Base-by-base conservation (phyloP, 2,888 invertebrate species). In the Drosophila kambysellisi region DNA sequence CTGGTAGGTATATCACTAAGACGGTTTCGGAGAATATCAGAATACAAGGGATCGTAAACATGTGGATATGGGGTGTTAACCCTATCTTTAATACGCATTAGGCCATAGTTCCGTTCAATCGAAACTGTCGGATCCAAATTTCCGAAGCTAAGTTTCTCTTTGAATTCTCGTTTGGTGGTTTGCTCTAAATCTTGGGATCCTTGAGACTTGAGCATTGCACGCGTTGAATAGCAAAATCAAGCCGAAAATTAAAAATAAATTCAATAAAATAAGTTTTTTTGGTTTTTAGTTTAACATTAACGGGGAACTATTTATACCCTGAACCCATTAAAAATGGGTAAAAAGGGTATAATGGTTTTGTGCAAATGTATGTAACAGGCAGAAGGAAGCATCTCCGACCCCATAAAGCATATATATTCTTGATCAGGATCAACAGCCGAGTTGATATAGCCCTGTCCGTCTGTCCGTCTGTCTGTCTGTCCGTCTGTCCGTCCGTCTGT, bases 61-160 rank as follows among this genome's bases (percentile, higher is more conserved):
- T n/a, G 25, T 17, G 74, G 65, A 58, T 20, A 72, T 11, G 77
- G 77, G 9, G 74, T 75, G 15, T 11, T 15, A 33, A 17, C n/a
- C 1, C 30, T 56, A 5, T n/a, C 35, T 5, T 12, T 9, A 4
- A 57, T 15, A 0, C 37, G 33, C 33, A 72, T 48, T 17, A 77
- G 29, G 0, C 74, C 77, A 54, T 77, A 72, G 0, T 75, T 50
- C 1, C 65, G 74, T 20, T n/a, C 2, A 17, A 15, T 11, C n/a
- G 8, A 7, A 0, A 0, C 0, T 6, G 1, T 4, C 5, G 11
- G 0, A 0, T 4, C 1, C 1, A 6, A 15, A 30, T 12, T 50
- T 29, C 3, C 5, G 6, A 37, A 20, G 5, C 3, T 3, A 6
- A 33, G 41, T n/a, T 3, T 46, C 7, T n/a, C 35, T 11, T n/a